phyloP scores from a whole-genome alignment of 35 echinoderm and acorn worm species.

The Ptychodera flava region DNA sequence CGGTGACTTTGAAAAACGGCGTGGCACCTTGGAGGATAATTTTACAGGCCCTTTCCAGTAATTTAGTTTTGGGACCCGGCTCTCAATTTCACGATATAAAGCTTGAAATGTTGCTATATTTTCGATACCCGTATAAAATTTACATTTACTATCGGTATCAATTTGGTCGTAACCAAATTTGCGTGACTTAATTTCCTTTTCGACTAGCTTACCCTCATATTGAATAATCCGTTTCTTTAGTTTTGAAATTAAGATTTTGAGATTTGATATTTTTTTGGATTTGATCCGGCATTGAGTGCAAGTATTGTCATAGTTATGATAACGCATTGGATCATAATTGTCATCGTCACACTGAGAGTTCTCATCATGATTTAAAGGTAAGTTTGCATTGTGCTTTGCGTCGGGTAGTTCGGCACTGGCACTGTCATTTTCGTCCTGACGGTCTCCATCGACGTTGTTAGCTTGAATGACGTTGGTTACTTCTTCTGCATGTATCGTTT shows the following conservation, averaged over 20 bases:
- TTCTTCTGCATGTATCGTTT: not conserved
- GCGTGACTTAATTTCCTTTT: too few relatives aligned
- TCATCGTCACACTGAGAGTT: not conserved
- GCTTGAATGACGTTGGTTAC: not conserved
- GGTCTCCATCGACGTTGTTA: not conserved
- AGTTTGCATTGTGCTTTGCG: too few relatives aligned
- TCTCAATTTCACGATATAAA: not conserved
- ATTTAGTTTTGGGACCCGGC: not conserved
- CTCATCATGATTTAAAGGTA: too few relatives aligned
- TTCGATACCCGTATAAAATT: not conserved
- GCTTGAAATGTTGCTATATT: not conserved
- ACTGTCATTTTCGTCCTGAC: not conserved
- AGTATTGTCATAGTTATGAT: not conserved
- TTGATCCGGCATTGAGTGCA: not conserved
- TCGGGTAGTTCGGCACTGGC: not conserved
- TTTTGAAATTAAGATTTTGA: not conserved
- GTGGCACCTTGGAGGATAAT: not conserved
- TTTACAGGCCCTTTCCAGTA: not conserved
- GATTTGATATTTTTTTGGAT: not conserved
- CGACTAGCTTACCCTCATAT: not conserved
- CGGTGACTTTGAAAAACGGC: constrained; percentile 5
- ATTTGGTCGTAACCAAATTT: not conserved
- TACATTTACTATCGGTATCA: not conserved
- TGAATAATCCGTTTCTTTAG: not conserved
- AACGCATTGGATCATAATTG: not conserved